Base-by-base conservation (phyloP, 2,888 invertebrate genomes). In the Dryocosmus kuriphilus region DNA sequence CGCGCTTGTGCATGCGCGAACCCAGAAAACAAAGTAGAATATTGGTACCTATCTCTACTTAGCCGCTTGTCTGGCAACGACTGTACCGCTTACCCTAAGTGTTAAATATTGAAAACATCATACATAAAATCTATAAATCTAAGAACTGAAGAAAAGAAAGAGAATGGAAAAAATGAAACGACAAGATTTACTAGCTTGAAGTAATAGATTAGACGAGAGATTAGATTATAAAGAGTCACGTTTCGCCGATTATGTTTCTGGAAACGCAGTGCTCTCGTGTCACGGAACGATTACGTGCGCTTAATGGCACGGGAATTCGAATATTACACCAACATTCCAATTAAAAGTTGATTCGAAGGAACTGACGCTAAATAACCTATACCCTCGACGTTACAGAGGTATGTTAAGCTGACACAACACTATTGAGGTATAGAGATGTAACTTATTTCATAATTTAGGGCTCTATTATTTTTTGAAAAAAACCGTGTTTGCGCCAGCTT, bases 311-410 rank as follows among this genome's bases (percentile, higher is more conserved):
- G 24, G 6, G 14, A 57, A 57, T 57, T 24, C 57, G 46, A 30
- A 55, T 41, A 73, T 51, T 63, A 46, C 71, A 74, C 75, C 81
- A 71, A 79, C 79, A 81, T 85, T 82, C 80, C 77, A 77, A 81
- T 80, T 76, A 76, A 57, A 57, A 57, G 14, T 27, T 57, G 14
- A 14, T 9, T 24, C 24, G 24, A 24, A 24, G 22, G 57, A 57
- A 57, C 11, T 57, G 11, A 24, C 55, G 57, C 57, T 57, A n/a
- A 51, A 51, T 51, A 24, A 57, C 57, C 57, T 57, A 24, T 57
- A 24, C 24, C 57, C 24, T 14, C 57, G 57, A 57, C 57, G 6
- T 1, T 55, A 24, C 57, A 57, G 24, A n/a, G n/a, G n/a, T n/a
- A n/a, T n/a, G n/a, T n/a, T n/a, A n/a, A n/a, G n/a, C n/a, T n/a